Conservation (phyloP, 64 coral and sea anemone genomes). For the Dendronephthya gigantea region DNA sequence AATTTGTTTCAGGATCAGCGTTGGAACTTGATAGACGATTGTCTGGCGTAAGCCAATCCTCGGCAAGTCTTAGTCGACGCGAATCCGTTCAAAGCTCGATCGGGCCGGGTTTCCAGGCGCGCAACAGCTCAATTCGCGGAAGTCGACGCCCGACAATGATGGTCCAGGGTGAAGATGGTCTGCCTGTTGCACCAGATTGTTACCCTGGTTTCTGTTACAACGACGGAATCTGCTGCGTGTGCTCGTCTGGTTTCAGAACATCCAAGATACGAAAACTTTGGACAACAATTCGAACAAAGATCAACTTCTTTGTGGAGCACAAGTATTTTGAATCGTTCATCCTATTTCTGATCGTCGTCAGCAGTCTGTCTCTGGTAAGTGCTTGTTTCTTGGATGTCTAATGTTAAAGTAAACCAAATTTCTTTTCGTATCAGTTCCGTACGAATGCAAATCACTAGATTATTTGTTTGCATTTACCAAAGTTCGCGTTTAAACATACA, state of each 20-base stretch:
- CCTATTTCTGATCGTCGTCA: constrained; percentile 73
- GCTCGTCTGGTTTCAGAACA: constrained; percentile 41
- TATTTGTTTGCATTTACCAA: no score
- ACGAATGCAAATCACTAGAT: no score
- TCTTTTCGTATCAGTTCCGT: neutral
- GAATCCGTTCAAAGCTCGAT: neutral
- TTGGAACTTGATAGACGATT: neutral
- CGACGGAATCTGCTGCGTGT: constrained; percentile 58
- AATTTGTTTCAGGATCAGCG: neutral
- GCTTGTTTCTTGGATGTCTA: no score
- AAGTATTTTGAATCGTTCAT: constrained; percentile 98
- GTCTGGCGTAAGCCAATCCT: neutral
- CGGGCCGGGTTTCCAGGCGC: neutral
- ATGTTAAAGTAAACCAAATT: no score
- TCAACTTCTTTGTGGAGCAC: constrained; percentile 71
- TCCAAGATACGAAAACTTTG: constrained; percentile 65
- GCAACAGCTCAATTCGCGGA: neutral
- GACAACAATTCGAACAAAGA: constrained; percentile 55
- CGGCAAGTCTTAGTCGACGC: neutral
- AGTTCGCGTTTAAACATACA: no score
- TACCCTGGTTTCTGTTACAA: constrained; percentile 80
- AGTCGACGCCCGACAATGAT: constrained; percentile 13
- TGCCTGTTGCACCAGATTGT: constrained; percentile 53
- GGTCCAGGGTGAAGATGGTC: neutral
- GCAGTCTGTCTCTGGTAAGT: constrained; percentile 89